Evolutionary conservation across 2,888 invertebrate genomes (phyloP).

Genomic region (Xestobium rufovillosum): DNA sequence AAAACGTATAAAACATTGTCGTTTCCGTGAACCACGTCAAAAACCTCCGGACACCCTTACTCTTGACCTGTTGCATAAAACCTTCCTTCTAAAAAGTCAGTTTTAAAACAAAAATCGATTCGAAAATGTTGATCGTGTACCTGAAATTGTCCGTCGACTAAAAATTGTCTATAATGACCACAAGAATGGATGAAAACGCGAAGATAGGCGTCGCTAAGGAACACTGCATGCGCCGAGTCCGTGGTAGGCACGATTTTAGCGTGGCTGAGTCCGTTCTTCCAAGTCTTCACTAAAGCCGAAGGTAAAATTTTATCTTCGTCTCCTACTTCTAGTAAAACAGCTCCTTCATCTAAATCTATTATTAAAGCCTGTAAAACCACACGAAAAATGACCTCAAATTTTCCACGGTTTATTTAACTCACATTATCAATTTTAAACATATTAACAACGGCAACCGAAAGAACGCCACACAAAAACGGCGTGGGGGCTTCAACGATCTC

Average conservation of each 20-base stretch:
- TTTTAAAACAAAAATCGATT: conserved; percentile 6
- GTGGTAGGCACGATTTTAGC: conserved; percentile 42
- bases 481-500: conserved; percentile 67
- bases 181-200: conserved; percentile 70
- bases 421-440: conserved; percentile 50
- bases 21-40: conserved; percentile 84
- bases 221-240: conserved; percentile 56
- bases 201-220: conserved; percentile 72
- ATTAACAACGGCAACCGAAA: conserved; percentile 43
- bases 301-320: conserved; percentile 74
- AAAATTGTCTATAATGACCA: conserved; percentile 59
- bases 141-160: conserved; percentile 44
- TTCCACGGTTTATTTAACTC: conserved; percentile 25
- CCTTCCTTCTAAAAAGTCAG: conserved; percentile 53
- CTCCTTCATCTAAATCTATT: conserved; percentile 61
- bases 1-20: conserved; percentile 74
- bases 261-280: conserved; percentile 52
- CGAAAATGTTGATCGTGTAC: conserved; percentile 24
- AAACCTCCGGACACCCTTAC: conserved; percentile 64
- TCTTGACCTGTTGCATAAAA: conserved; percentile 56
- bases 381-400: conserved; percentile 2
- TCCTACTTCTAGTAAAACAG: conserved; percentile 59
- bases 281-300: conserved; percentile 57
- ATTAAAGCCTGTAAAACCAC: conserved; percentile 57
- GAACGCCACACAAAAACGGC: conserved; percentile 68